Evolutionary conservation across 2,888 invertebrate genomes (phyloP), one percentile per base, ranked within the genome.

Genomic region (Mesorhabditis sp.): DNA sequence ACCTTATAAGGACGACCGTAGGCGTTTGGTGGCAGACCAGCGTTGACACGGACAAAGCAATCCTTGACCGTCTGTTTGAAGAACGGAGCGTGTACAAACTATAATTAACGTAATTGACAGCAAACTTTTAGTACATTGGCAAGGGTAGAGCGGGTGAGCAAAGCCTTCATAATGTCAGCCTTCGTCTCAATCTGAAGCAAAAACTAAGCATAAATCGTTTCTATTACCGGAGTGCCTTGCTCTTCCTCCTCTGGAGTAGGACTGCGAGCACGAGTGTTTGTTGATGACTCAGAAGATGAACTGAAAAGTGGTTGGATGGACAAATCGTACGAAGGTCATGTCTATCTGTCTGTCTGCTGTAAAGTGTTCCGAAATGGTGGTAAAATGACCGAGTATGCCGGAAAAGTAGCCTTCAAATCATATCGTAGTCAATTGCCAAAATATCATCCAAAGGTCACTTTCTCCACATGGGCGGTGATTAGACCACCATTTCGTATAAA

Each of bases 21-120:
- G 50, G 50, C 50, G 7, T 6, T 10, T 13, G 50, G 50, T 10
- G 50, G 50, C 50, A 50, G 97, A n/a, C n/a, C n/a, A 75, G 97
- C 96, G 67, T 95, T 95, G 82, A 98, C 93, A 58, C 95, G 89
- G 0, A 98, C 96, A 87, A 92, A 98, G 86, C 95, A 95, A 10
- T 96, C 96, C 76, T 90, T 90, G 4, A 93, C 94, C 0, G 93
- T 92, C 65, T 92, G 90, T 74, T 92, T 91, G 87, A 99, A 98
- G 88, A 95, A 95, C 0, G 98, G 98, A 82, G 96, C 89, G 87
- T 97, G 96, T 4, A 96, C 93, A 86, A 96, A 89, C 84, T n/a
- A n/a, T n/a, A n/a, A n/a, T n/a, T n/a, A n/a, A n/a, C n/a, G n/a
- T n/a, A n/a, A n/a, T n/a, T n/a, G n/a, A n/a, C n/a, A n/a, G n/a